Base-by-base conservation (phyloP, 2,888 invertebrate genomes). In the Lasius platythorax region DNA sequence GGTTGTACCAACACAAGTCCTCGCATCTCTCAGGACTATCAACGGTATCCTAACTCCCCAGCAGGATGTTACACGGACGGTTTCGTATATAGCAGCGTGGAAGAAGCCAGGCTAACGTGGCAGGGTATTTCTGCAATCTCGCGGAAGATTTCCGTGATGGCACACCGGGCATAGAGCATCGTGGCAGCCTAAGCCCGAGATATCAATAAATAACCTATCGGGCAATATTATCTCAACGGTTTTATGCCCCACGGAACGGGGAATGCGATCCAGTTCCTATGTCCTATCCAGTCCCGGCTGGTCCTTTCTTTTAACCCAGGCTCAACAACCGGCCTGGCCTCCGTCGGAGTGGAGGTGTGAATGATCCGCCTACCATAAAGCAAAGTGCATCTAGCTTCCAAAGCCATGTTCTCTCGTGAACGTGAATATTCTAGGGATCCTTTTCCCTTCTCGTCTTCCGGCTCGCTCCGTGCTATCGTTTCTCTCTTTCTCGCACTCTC, bases 151-250 rank as follows among this genome's bases (percentile, higher is more conserved):
- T 86, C 87, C 88, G 89, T 87, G 90, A 89, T 89, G 90, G 85
- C 87, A 88, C 82, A 83, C 74, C 89, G 83, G 82, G 83, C 83
- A 78, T 79, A 85, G 85, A 85, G 72, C 87, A 85, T 89, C 83
- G 89, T 86, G 87, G 84, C 83, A 85, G 81, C 83, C 78, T 76
- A 86, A 85, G 88, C 84, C 78, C 90, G 87, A 91, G 91, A 92
- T 93, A 93, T 89, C 91, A 91, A 93, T 93, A 93, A 93, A 93
- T 93, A 93, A 93, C 91, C 90, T 92, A 93, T 93, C 93, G 90
- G 91, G 92, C 92, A 93, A 93, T 93, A 93, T 93, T 93, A 93
- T 93, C 92, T 91, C 90, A 91, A 86, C 89, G 91, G 91, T 92
- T 91, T 91, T 91, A 92, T 91, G 90, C 89, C 89, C 87, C 84